Base-by-base conservation (phyloP, 2,888 invertebrate species). In the Oxystoma pomonae region DNA sequence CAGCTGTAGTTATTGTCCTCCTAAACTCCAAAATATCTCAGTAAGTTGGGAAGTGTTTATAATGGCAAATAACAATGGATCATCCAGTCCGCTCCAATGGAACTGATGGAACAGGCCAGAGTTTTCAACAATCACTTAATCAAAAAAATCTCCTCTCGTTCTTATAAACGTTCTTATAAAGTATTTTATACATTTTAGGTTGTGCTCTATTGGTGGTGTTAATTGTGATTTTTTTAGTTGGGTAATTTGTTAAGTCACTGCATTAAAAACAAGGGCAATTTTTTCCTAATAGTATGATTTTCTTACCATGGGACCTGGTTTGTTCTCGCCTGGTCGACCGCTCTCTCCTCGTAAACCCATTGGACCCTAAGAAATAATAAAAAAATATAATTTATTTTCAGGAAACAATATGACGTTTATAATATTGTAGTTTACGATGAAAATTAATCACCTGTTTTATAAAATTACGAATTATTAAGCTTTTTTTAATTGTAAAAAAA, bases 221-320 rank as follows among this genome's bases (percentile, higher is more conserved):
- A 57, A 57, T 57, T 57, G 57, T 20, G 16, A 20, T 57, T 57
- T 7, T 20, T 16, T 57, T 57, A 20, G 7, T 57, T 16, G 7
- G 71, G 72, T 73, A 70, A 72, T 76, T 74, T 73, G 76, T 78
- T 76, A 77, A 76, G 73, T 78, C 77, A 78, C 77, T 78, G 76
- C 75, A 75, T 75, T 75, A 74, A 64, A 63, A 66, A 63, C 12
- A 61, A 59, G 59, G 59, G 60, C 49, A 59, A 62, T 61, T 61
- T 63, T 62, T 63, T 63, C 17, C 19, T 53, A 53, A 67, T 77
- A 78, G 73, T 74, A 76, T 71, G 74, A 72, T 76, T 80, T 79
- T 85, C 91, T 90, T 87, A 93, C 93, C 89, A 88, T 85, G 66
- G 87, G 84, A 61, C 92, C 93, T 73, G 86, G 81, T 77, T 90